Evolutionary conservation across 2,797 vertebrate species (phyloP).

Genomic region (Ctenopoma kingsleyae): DNA sequence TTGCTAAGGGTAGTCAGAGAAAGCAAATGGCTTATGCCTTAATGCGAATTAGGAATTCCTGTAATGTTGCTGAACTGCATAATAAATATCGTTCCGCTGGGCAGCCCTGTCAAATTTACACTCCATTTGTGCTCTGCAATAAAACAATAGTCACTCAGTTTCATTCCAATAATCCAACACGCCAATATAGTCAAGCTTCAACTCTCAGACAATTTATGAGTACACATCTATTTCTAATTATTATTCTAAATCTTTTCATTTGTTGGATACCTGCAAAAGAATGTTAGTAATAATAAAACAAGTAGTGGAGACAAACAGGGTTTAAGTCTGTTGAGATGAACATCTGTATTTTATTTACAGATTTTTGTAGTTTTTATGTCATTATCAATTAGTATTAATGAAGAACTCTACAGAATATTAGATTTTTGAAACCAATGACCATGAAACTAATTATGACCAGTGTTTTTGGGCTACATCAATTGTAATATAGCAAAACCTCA

Average conservation of each 20-base stretch:
- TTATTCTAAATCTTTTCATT: constrained; percentile 19
- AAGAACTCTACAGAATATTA: background rate
- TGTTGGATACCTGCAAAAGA: constrained; percentile 15
- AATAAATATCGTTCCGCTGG: constrained; percentile 61
- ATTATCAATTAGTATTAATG: background rate
- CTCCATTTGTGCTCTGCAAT: constrained; percentile 50
- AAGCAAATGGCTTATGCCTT: constrained; percentile 55
- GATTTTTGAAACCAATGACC: background rate
- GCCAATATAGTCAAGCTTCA: constrained; percentile 22
- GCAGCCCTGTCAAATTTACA: constrained; percentile 63
- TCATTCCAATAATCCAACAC: constrained; percentile 35
- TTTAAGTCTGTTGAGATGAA: constrained; percentile 5
- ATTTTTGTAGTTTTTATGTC: constrained; percentile 11
- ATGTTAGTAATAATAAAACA: background rate
- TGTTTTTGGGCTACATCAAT: background rate
- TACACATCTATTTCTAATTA: constrained; percentile 39
- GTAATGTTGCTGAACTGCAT: constrained; percentile 58
- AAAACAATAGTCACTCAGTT: constrained; percentile 51
- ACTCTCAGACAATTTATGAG: constrained; percentile 15
- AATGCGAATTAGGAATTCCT: constrained; percentile 70
- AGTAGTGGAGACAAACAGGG: background rate
- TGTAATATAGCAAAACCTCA: too few species aligned
- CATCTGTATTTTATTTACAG: constrained; percentile 14
- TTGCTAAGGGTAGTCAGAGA: constrained; percentile 42
- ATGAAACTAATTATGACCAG: background rate